Conservation (phyloP, 2,888 invertebrate genomes). For the Brassicogethes aeneus region DNA sequence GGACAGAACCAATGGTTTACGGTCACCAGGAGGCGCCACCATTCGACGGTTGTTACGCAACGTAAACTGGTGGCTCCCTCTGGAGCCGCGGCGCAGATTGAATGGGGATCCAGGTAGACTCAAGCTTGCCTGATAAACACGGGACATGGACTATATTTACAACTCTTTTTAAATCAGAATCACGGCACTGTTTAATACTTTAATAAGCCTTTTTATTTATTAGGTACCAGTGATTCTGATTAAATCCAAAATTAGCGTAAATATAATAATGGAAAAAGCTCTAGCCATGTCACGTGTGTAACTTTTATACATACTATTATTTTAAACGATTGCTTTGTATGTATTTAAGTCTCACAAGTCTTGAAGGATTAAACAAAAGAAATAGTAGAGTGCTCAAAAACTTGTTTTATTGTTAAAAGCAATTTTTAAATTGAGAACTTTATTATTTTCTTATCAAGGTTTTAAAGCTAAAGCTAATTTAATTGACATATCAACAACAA, state of each 20-base stretch:
- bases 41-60: slow-evolving; percentile 76
- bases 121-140: slow-evolving; percentile 73
- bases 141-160: slow-evolving; percentile 39
- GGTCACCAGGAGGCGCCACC: slow-evolving; percentile 72
- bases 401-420: background rate
- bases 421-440: no score
- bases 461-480: no score
- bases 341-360: background rate
- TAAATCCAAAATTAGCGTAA: no score
- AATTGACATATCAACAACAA: no score
- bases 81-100: slow-evolving; percentile 82
- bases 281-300: slow-evolving; percentile 17
- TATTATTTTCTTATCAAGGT: no score
- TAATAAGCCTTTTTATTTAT: no score
- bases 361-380: background rate
- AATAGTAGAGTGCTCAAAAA: background rate
- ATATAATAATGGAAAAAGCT: slow-evolving; percentile 9
- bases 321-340: background rate
- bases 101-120: slow-evolving; percentile 96
- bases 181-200: no score
- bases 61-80: slow-evolving; percentile 88
- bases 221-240: no score
- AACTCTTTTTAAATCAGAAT: no score
- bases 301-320: slow-evolving; percentile 5
- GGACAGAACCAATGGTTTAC: slow-evolving; percentile 87